Percentiles rank a stretch among this genome's conserved stretches.
Evolutionary conservation across 30 jellyfish, hydroid and myxozoan genomes (phyloP).

Genomic region (Cassiopea andromeda): DNA sequence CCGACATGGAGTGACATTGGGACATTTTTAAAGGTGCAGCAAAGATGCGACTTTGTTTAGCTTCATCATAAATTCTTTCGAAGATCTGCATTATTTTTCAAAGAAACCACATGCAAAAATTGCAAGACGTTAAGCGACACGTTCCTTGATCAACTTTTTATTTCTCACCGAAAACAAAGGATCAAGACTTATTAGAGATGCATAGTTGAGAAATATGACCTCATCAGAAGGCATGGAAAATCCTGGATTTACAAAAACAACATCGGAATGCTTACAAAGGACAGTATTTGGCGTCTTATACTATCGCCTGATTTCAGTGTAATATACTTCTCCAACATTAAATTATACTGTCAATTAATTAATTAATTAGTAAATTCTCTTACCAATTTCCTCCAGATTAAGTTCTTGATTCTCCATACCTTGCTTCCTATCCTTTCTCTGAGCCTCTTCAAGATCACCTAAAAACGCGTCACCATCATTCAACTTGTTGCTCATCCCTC

Average conservation of each 20-base stretch:
- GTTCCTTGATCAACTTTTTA: too few species aligned
- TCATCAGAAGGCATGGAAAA: background rate
- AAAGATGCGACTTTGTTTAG: too few species aligned
- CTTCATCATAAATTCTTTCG: too few species aligned
- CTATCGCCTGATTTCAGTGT: background rate
- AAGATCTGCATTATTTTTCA: too few species aligned
- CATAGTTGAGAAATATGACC: too few species aligned
- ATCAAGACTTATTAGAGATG: too few species aligned
- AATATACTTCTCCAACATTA: background rate
- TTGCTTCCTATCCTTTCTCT: background rate
- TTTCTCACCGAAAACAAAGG: too few species aligned
- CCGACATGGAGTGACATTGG: too few species aligned
- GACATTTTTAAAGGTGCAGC: too few species aligned
- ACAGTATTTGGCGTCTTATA: background rate
- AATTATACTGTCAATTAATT: background rate
- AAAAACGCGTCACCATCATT: constrained; percentile 20
- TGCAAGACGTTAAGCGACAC: too few species aligned
- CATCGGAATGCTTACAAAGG: background rate
- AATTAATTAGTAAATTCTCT: background rate
- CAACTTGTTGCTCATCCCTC: constrained; percentile 8
- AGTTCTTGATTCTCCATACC: constrained; percentile 15
- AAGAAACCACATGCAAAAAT: too few species aligned
- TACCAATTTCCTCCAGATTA: constrained; percentile 65
- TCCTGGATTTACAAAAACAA: background rate
- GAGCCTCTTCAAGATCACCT: constrained; percentile 14